Base-by-base conservation (phyloP, 1,140 invertebrate genomes). In the Eciton burchellii region DNA sequence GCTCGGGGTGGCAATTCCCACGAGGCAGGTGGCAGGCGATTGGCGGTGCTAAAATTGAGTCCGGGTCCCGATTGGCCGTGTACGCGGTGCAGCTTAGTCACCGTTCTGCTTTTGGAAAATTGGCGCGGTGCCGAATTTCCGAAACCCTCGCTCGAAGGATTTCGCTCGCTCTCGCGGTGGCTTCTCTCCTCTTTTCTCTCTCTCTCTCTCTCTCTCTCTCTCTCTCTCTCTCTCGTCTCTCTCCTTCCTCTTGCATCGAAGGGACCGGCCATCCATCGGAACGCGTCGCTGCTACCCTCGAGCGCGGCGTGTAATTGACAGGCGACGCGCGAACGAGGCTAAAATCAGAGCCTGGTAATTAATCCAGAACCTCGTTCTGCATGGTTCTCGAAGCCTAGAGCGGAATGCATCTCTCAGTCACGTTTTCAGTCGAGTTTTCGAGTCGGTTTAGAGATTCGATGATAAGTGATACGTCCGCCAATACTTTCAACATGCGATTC, bases 21-120 rank as follows among this genome's bases (percentile, higher is more conserved):
- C 72, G 60, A 88, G 47, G 47, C 81, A 84, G 77, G 82, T 84
- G 79, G 88, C 73, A 43, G 63, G 72, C 82, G 87, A 87, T 89
- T 89, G 87, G 87, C 66, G 77, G 84, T 87, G 71, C 88, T 86
- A 89, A 84, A 89, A 84, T 86, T 89, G 84, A 66, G 41, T 68
- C 14, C 1, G 56, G 12, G 56, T 19, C 70, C 41, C 47, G 77
- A 89, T 89, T 89, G 88, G 88, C 74, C 52, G 70, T 54, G 35
- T 43, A 76, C 16, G 72, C 59, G 66, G 29, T 52, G 70, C 35
- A 2, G 54, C 85, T 91, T 90, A 91, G 90, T 90, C 89, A 91
- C 71, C 89, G 84, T 85, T 86, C 85, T 83, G 73, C 62, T 90
- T 90, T 91, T 91, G 90, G 90, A 88, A 89, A 90, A 88, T 89